phyloP scores from a whole-genome alignment of 1,140 invertebrate genomes.

The Drosophila ficusphila region DNA sequence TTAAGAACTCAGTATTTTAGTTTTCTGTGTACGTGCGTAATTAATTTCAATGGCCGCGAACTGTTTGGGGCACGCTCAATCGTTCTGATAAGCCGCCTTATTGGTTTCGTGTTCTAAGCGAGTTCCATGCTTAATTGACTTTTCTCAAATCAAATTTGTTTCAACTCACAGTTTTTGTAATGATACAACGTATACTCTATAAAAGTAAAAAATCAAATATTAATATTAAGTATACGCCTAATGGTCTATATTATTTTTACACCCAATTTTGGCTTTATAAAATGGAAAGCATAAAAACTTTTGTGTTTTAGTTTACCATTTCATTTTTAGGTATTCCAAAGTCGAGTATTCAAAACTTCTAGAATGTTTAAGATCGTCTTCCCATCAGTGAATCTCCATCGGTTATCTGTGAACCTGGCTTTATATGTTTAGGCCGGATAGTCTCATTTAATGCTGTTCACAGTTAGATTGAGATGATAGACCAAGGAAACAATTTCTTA shows the following conservation, averaged over 20 bases:
- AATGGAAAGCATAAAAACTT: not conserved
- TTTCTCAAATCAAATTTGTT: conserved; percentile 60
- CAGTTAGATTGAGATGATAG: conserved; percentile 56
- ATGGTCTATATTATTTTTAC: too few species aligned
- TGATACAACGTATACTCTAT: not conserved
- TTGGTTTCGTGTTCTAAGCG: conserved; percentile 22
- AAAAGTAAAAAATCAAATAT: not conserved
- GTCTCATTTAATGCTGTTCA: conserved; percentile 50
- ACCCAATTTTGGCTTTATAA: too few species aligned
- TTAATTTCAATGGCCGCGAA: conserved; percentile 70
- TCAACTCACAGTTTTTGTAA: not conserved
- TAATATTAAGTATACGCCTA: too few species aligned
- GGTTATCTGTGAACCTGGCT: conserved; percentile 42
- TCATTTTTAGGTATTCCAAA: not conserved
- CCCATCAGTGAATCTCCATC: conserved; percentile 34
- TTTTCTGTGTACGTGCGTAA: conserved; percentile 33
- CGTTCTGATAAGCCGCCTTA: conserved; percentile 48
- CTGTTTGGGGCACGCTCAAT: conserved; percentile 49
- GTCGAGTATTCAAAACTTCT: conserved; percentile 28
- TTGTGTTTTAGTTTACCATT: not conserved
- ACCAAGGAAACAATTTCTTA: conserved; percentile 20
- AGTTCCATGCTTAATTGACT: conserved; percentile 57
- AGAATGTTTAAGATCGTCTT: conserved; percentile 9
- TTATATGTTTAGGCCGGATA: conserved; percentile 5
- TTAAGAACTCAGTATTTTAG: not conserved